Evolutionary conservation across 2,113 vertebrate species (phyloP).

Genomic region (Choloepus hoffmanni): DNA sequence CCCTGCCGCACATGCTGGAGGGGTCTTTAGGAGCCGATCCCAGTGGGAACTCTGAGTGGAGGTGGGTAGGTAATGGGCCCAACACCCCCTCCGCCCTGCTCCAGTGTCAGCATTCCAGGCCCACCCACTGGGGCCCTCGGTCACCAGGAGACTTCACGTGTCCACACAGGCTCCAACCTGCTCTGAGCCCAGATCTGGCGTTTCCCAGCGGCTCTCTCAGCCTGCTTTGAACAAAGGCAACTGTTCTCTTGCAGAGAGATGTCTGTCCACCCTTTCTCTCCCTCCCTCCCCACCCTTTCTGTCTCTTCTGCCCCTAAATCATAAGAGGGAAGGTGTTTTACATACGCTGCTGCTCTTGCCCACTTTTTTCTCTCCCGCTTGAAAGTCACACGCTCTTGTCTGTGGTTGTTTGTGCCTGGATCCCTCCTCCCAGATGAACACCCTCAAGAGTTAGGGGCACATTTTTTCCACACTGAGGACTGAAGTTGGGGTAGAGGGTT

Average conservation of each 20-base stretch:
- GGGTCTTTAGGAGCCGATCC: not conserved
- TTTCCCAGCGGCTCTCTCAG: conserved; percentile 56
- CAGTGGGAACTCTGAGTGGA: not conserved
- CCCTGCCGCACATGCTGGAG: not conserved
- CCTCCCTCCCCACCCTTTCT: not conserved
- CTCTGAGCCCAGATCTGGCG: conserved; percentile 27
- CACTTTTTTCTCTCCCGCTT: not conserved
- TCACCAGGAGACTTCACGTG: conserved; percentile 70
- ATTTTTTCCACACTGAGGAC: not conserved
- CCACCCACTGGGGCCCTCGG: conserved; percentile 74
- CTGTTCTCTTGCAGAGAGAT: conserved; percentile 58
- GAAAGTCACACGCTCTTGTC: not conserved
- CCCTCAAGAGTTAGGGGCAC: not conserved
- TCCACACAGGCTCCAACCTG: conserved; percentile 73
- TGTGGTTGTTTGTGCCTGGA: not conserved
- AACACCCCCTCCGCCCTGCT: conserved; percentile 25
- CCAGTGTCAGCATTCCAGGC: conserved; percentile 62
- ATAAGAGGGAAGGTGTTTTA: conserved; percentile 6
- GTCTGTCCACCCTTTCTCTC: conserved; percentile 13
- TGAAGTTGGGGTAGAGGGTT: not conserved
- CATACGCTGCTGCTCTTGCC: not conserved
- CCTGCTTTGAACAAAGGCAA: conserved; percentile 65
- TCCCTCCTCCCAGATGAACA: not conserved
- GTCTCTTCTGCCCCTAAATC: conserved; percentile 2
- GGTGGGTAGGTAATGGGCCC: conserved; percentile 5